A percentile compares a stretch with the other conserved stretches of the same genome.
These are phyloP conservation scores for Phallusia fumigata DNA, from an alignment of 23 tunicate species.

Conservation along the genomic window DNA sequence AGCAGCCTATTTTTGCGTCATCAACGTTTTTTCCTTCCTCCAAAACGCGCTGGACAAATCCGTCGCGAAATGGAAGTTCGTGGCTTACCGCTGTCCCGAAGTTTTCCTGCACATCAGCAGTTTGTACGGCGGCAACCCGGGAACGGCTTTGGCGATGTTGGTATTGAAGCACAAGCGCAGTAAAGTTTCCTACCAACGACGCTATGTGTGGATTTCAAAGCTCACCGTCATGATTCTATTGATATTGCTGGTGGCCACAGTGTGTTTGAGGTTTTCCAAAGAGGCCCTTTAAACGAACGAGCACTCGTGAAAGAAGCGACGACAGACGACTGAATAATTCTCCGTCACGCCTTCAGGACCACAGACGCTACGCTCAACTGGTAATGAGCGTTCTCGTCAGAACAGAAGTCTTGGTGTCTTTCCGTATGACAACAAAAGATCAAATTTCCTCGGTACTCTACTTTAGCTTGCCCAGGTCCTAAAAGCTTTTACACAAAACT, in stretches of 20 bases:
- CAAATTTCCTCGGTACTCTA: not conserved
- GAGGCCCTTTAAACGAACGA: not conserved
- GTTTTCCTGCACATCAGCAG: not conserved
- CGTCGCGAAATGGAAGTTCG: not conserved
- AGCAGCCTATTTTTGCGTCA: not conserved
- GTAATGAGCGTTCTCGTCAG: not conserved
- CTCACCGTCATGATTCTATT: not conserved
- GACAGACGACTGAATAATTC: not conserved
- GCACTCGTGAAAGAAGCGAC: not conserved
- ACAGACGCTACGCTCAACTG: not conserved
- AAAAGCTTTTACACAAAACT: too few relatives aligned
- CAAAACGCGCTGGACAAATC: constrained; percentile 3
- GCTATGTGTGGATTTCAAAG: not conserved
- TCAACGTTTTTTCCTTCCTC: not conserved
- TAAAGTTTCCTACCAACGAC: not conserved
- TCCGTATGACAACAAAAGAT: not conserved
- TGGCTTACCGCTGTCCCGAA: not conserved
- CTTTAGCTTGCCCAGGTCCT: too few relatives aligned
- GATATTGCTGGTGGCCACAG: constrained; percentile 9
- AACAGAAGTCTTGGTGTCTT: not conserved
- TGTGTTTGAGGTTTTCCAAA: constrained; percentile 1
- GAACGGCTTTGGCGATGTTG: not conserved
- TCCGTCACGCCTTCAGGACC: not conserved
- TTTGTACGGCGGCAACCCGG: not conserved
- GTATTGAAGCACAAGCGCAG: not conserved